Base-by-base conservation (phyloP, 2,113 vertebrate genomes). In the Sapayoa aenigma region DNA sequence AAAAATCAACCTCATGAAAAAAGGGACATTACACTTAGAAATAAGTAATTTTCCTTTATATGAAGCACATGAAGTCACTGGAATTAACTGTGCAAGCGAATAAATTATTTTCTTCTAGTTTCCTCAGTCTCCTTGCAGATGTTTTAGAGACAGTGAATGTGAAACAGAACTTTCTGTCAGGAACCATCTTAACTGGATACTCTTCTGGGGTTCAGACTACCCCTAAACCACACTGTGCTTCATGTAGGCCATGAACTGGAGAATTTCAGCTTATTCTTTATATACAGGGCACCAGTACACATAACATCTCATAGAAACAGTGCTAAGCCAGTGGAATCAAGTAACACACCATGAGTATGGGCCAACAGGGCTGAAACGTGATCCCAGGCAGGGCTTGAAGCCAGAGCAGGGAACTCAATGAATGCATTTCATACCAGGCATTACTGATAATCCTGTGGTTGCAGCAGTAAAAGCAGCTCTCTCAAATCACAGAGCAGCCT, bases 391-490 rank as follows among this genome's bases (percentile, higher is more conserved):
- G 85, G 91, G 87, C 91, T 63, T 21, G 71, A 69, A 91, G 93
- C 93, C 94, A 95, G 87, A 83, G 78, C 67, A 53, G 90, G 88
- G 82, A 69, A 42, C 59, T 93, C 78, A 85, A 74, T 80, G 78
- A 74, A 65, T 23, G 30, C 30, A 30, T 53, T 89, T 95, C 89
- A 80, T 96, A 88, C 41, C 87, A 50, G 78, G 91, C 87, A 89
- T 95, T 87, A 82, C 87, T 79, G 91, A 95, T 96, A 96, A 96
- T 95, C 93, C 84, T 21, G 55, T 11, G 86, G 63, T 7, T 89
- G 86, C 39, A 84, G 78, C 27, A 93, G 78, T 39, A 88, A 91
- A 92, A 87, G 73, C 88, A 69, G 65, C 80, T 66, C 69, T 78
- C 69, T 90, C 60, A 82, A 90, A 93, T 66, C 90, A 77, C 93